Evolutionary conservation across 2,797 vertebrate genomes (phyloP).

Genomic region (Phalanger gymnotis): DNA sequence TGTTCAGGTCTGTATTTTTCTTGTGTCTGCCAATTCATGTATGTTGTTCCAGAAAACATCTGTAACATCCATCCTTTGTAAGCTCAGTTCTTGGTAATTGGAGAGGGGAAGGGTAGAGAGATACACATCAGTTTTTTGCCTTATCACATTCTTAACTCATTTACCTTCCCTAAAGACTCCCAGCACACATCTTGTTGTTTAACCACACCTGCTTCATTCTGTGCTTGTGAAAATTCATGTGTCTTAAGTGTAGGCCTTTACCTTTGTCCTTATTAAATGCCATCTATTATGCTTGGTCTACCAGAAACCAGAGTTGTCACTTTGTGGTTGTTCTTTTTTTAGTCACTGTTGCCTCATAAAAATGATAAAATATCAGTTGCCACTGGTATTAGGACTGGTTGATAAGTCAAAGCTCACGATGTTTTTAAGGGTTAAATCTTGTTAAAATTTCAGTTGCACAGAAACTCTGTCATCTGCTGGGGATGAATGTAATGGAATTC

Average conservation of each 20-base stretch:
- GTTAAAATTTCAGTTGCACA: conserved; percentile 90
- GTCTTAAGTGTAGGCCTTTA: not conserved
- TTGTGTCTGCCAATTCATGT: not conserved
- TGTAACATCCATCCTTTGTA: not conserved
- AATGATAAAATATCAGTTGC: not conserved
- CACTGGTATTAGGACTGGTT: fast-evolving
- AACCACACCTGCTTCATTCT: not conserved
- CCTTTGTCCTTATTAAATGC: not conserved
- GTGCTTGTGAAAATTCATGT: not conserved
- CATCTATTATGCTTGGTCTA: not conserved
- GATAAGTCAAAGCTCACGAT: not conserved
- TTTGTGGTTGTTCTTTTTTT: not conserved
- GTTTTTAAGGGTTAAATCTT: not conserved
- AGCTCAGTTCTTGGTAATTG: not conserved
- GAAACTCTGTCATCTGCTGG: conserved; percentile 92
- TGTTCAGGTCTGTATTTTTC: not conserved
- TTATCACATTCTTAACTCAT: not conserved
- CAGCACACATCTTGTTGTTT: not conserved
- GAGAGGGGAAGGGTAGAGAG: not conserved
- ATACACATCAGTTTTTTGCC: not conserved
- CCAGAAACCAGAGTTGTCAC: not conserved
- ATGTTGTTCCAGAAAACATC: not conserved
- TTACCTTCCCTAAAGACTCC: not conserved
- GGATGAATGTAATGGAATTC: conserved; percentile 92
- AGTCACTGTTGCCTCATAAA: fast-evolving